phyloP scores from a whole-genome alignment of 1,140 invertebrate genomes.

The Sycophila sp. region DNA sequence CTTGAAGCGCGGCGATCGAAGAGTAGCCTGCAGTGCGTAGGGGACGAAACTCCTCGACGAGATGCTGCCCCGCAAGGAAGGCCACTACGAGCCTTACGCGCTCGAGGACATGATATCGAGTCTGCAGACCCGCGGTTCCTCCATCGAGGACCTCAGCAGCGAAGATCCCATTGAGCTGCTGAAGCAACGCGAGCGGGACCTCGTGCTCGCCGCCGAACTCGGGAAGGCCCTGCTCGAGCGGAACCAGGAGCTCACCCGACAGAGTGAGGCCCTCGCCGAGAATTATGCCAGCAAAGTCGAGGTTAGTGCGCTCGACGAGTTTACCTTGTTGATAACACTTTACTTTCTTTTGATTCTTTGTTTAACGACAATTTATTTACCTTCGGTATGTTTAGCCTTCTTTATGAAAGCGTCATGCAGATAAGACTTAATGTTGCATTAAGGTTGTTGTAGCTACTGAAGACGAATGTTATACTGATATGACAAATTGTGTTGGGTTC shows the following conservation, averaged over 20 bases:
- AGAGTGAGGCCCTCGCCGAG: conserved; percentile 85
- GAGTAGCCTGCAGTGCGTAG: background rate
- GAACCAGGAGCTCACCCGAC: conserved; percentile 89
- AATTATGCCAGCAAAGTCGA: conserved; percentile 93
- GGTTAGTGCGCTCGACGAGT: conserved; percentile 70
- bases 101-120: conserved; percentile 68
- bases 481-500: too few species aligned
- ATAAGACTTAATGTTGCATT: too few species aligned
- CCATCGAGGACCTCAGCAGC: conserved; percentile 62
- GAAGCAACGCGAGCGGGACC: conserved; percentile 91
- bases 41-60: conserved; percentile 34
- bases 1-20: too few species aligned
- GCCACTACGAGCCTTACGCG: conserved; percentile 69
- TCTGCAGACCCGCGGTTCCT: conserved; percentile 54
- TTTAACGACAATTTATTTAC: background rate
- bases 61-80: conserved; percentile 67
- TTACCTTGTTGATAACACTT: background rate
- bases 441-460: too few species aligned
- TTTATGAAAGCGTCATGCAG: too few species aligned
- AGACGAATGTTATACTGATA: too few species aligned
- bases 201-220: conserved; percentile 91
- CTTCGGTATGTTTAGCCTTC: too few species aligned
- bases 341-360: background rate
- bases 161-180: conserved; percentile 84
- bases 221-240: conserved; percentile 94